These are phyloP conservation scores for Diadegma fenestrale DNA, from an alignment of 2,888 invertebrate species.

Conservation along the genomic window DNA sequence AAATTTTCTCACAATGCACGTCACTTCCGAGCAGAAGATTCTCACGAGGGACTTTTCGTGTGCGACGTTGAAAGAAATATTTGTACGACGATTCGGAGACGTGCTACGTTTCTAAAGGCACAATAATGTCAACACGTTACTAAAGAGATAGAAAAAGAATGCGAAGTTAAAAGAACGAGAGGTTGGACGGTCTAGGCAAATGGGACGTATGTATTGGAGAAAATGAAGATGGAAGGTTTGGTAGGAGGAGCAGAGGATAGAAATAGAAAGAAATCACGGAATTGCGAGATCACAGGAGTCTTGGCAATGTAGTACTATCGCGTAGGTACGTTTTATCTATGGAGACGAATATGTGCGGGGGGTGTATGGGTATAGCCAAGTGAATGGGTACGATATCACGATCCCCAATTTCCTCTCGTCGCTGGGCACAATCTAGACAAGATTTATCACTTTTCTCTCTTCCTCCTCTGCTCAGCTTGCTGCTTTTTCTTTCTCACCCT, in stretches of 20 bases:
- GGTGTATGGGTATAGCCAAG: constrained; percentile 22
- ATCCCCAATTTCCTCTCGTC: constrained; percentile 71
- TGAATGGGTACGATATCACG: constrained; percentile 68
- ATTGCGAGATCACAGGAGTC: constrained; percentile 33
- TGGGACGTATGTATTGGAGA: constrained; percentile 1
- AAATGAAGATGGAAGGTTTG: constrained; percentile 16
- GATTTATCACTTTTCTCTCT: constrained; percentile 66
- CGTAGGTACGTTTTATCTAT: constrained; percentile 30
- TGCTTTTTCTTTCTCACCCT: constrained; percentile 14
- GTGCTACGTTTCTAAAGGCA: not conserved
- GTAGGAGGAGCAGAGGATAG: not conserved
- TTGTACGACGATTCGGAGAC: not conserved
- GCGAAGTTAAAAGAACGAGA: constrained; percentile 4
- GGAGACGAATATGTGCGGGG: not conserved
- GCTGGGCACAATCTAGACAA: constrained; percentile 66
- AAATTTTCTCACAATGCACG: no score
- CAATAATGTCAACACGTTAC: not conserved
- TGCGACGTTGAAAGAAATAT: no score
- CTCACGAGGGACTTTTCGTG: no score
- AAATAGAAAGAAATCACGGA: constrained; percentile 34
- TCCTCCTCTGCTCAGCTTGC: not conserved
- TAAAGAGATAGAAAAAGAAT: constrained; percentile 16
- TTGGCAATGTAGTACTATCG: constrained; percentile 42
- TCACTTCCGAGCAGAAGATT: no score
- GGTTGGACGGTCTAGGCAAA: constrained; percentile 16